Base-by-base conservation (phyloP, 1,140 invertebrate genomes). In the Oncopodura yosiiana region DNA sequence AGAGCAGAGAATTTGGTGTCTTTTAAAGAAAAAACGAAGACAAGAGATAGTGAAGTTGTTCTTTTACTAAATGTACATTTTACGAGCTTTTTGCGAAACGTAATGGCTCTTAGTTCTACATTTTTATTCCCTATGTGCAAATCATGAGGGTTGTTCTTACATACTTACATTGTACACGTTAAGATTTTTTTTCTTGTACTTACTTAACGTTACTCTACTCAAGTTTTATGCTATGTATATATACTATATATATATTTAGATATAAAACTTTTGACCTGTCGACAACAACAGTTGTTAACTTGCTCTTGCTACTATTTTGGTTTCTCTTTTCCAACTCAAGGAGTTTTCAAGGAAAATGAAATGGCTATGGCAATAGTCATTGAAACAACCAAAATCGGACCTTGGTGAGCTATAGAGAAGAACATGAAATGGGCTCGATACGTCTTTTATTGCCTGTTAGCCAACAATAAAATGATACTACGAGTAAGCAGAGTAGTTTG, bases 121-220 rank as follows among this genome's bases (percentile, higher is more conserved):
- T 60, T 60, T n/a, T 60, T 55, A 60, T 60, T 60, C 58, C 58
- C 53, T 43, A 36, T 56, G 58, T 56, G 58, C 52, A 60, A 60
- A 60, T 60, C 52, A 56, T 55, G 44, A n/a, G 58, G 51, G 38
- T 41, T 44, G 50, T 19, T 19, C 41, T 44, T n/a, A n/a, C n/a
- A n/a, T n/a, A n/a, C n/a, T n/a, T n/a, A n/a, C n/a, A n/a, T n/a
- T n/a, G n/a, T n/a, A n/a, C n/a, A n/a, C n/a, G n/a, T n/a, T n/a
- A n/a, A n/a, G n/a, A n/a, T n/a, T n/a, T n/a, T n/a, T n/a, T n/a
- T n/a, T n/a, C n/a, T n/a, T n/a, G n/a, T n/a, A n/a, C n/a, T n/a
- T n/a, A n/a, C n/a, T n/a, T n/a, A n/a, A n/a, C n/a, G n/a, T n/a
- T n/a, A n/a, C n/a, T n/a, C n/a, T n/a, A n/a, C n/a, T n/a, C n/a